Evolutionary conservation across 2,888 invertebrate genomes (phyloP).

Genomic region (Aphrophora alni): DNA sequence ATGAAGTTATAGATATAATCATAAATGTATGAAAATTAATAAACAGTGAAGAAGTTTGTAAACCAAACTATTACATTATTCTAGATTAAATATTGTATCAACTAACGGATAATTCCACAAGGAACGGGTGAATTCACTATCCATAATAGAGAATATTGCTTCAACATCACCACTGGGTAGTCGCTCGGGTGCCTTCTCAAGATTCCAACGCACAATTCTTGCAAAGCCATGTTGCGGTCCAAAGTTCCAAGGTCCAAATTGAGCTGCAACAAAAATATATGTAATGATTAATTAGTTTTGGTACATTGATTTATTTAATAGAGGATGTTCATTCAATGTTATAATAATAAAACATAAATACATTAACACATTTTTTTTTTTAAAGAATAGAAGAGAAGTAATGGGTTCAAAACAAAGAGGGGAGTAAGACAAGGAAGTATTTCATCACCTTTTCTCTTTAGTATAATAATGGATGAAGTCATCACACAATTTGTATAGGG

Average conservation of each 20-base stretch:
- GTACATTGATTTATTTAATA: not conserved
- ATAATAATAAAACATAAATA: not conserved
- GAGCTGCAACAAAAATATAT: conserved; percentile 71
- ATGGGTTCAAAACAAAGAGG: too few relatives aligned
- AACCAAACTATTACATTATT: too few relatives aligned
- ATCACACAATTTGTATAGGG: too few relatives aligned
- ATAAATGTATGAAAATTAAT: too few relatives aligned
- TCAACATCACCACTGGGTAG: conserved; percentile 90
- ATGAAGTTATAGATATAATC: too few relatives aligned
- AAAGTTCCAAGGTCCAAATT: conserved; percentile 94
- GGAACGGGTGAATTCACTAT: conserved; percentile 89
- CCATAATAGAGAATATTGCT: conserved; percentile 90
- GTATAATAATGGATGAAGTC: too few relatives aligned
- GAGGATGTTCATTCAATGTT: not conserved
- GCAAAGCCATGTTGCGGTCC: conserved; percentile 98
- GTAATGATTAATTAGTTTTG: not conserved
- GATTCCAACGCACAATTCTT: conserved; percentile 88
- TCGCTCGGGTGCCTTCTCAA: conserved; percentile 87
- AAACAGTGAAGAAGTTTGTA: too few relatives aligned
- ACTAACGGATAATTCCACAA: conserved; percentile 94
- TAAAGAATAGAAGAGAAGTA: too few relatives aligned
- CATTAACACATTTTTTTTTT: not conserved
- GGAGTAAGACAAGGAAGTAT: too few relatives aligned
- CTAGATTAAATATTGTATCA: too few relatives aligned
- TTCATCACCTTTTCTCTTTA: too few relatives aligned